Base-by-base conservation (phyloP, 2,888 invertebrate genomes). In the Sarcophaga rosellei region DNA sequence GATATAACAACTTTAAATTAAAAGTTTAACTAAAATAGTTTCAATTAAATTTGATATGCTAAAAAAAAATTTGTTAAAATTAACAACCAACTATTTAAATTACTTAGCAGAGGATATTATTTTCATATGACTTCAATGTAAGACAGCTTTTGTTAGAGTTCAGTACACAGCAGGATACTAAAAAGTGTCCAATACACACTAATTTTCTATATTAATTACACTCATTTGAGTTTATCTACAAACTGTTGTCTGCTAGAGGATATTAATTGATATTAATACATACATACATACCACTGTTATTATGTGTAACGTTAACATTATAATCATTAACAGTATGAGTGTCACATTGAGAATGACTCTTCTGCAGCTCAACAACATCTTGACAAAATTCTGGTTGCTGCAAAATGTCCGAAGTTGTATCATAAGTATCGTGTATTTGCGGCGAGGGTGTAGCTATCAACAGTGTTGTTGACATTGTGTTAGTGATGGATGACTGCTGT, bases 401-500 rank as follows among this genome's bases (percentile, higher is more conserved):
- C 17, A n/a, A 44, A 15, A 21, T 73, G 25, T 21, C 47, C 74
- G 63, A 25, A 3, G 20, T 66, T 11, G 44, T 35, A 45, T 66
- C 10, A 35, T 35, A 44, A 17, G 53, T 17, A 4, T 53, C 17
- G 53, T 44, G 66, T 66, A 20, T 20, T 20, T 66, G n/a, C 44
- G 20, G 3, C 61, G 8, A 25, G 23, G 17, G 5, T 72, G 35
- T n/a, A 15, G 57, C 10, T 6, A 11, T 25, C 53, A 59, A 53
- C 57, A 35, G 35, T 35, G 66, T n/a, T n/a, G n/a, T 23, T 35
- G 70, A 63, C 44, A 75, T 65, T 77, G 82, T 59, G 12, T 61
- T 25, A 15, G 53, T 53, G 17, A 53, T 12, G 53, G 17, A 53
- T 53, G 53, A 17, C 3, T 53, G 53, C 12, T 12, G 12, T 12